phyloP scores from a whole-genome alignment of 2,797 vertebrate species.

The Octomys mimax region DNA sequence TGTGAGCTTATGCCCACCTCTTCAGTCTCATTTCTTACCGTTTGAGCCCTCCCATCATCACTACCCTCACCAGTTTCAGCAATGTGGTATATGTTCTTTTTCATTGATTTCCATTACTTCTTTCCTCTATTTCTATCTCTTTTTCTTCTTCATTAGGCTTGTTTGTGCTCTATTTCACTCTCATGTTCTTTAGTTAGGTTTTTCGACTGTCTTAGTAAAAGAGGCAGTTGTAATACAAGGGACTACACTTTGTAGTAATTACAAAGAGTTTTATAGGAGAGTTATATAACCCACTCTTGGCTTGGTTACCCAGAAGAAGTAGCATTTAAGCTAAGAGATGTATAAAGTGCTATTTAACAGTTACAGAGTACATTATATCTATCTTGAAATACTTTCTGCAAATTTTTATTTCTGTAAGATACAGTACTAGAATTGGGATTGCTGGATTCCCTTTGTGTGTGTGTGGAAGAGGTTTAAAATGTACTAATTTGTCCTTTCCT shows the following conservation, averaged over 20 bases:
- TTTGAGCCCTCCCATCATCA: background rate
- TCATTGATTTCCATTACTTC: background rate
- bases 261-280: slow-evolving; percentile 13
- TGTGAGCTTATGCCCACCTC: background rate
- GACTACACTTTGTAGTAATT: background rate
- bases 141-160: background rate
- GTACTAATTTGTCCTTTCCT: background rate
- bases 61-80: background rate
- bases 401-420: slow-evolving; percentile 10
- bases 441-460: background rate
- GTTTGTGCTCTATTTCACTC: background rate
- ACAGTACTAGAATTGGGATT: slow-evolving; percentile 8
- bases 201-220: background rate
- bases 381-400: background rate
- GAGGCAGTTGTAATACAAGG: background rate
- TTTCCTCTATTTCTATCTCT: background rate
- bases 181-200: background rate
- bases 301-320: slow-evolving; percentile 15
- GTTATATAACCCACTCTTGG: background rate
- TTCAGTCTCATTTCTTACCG: background rate
- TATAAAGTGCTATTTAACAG: slow-evolving; percentile 24
- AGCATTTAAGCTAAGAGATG: background rate
- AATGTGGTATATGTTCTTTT: background rate
- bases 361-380: background rate
- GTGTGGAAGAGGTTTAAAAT: background rate